Percentiles rank a stretch among this genome's conserved stretches.
Conservation (phyloP, 2,113 vertebrate species). For the Ptyas mucosa region DNA sequence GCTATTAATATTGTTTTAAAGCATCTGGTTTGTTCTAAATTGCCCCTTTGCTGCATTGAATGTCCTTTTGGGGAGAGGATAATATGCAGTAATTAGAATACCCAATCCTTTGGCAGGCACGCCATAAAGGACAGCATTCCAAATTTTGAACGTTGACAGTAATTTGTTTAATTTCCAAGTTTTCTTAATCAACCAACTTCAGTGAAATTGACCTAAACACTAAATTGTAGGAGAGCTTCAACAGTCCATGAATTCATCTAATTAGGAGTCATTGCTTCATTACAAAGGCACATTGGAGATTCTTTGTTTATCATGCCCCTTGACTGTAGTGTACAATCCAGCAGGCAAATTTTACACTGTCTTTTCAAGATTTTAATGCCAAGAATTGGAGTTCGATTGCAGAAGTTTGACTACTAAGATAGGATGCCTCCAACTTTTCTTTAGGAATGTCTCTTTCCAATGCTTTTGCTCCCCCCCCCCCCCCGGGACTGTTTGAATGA, state of each 20-base stretch:
- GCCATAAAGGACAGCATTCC: constrained; percentile 28
- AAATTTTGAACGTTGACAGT: constrained; percentile 18
- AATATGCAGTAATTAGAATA: constrained; percentile 26
- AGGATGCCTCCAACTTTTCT: background rate
- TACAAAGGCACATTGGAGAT: background rate
- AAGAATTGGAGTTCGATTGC: background rate
- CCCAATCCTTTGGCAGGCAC: constrained; percentile 4
- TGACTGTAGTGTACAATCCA: background rate
- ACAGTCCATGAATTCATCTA: too few relatives aligned
- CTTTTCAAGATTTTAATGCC: background rate
- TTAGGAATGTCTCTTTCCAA: background rate
- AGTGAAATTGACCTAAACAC: background rate
- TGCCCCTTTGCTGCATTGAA: constrained; percentile 24
- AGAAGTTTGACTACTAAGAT: background rate
- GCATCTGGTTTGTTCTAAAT: constrained; percentile 24
- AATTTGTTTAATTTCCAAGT: background rate
- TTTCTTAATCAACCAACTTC: background rate
- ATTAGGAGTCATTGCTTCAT: background rate
- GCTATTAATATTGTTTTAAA: constrained; percentile 45
- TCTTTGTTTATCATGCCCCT: background rate
- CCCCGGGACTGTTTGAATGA: background rate
- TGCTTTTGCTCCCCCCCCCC: rapidly evolving
- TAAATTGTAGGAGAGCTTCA: background rate
- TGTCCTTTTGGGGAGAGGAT: constrained; percentile 38
- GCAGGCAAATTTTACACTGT: background rate